Evolutionary conservation across 2,888 invertebrate genomes (phyloP), one percentile per base, ranked within the genome.

Genomic region (Synanthedon tipuliformis): DNA sequence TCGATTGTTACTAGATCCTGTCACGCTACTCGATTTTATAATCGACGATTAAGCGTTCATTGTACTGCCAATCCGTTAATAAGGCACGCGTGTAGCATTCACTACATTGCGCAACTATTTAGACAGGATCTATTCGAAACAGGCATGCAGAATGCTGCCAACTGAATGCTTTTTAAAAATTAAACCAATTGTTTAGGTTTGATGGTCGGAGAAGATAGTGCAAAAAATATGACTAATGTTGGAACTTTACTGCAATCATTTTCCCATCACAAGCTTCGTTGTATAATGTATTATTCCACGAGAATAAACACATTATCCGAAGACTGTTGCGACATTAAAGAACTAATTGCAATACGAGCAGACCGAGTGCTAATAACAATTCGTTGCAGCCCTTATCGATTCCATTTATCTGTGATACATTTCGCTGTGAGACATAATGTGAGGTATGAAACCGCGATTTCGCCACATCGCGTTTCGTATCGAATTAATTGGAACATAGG

Each of bases 401-500:
- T 64, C 71, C 66, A 81, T 75, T 75, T 67, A 81, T 78, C 76
- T 69, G 52, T 51, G 54, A 52, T 59, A 58, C 57, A 57, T 56
- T 55, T 55, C 54, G 58, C 55, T 53, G 52, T 34, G 51, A 54
- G 57, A 53, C 54, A 54, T 55, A 53, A 55, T 55, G 54, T 51
- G 50, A 52, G 50, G 58, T 63, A 59, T 60, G 64, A 63, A 68
- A 73, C 73, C 70, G 62, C 71, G 71, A 62, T 81, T 82, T 80
- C 80, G 69, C 69, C 75, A 81, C 63, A 41, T 62, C 58, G 61
- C 51, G 51, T 66, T 66, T 61, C 56, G 64, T 75, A 75, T 78
- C 73, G 63, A 63, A 69, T 75, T 77, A 80, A 78, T 78, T 75
- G 70, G 75, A 63, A 72, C 78, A 75, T 67, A 69, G 65, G 69